These are phyloP conservation scores for Lineus longissimus DNA, from an alignment of 1,140 invertebrate genomes.

Conservation along the genomic window DNA sequence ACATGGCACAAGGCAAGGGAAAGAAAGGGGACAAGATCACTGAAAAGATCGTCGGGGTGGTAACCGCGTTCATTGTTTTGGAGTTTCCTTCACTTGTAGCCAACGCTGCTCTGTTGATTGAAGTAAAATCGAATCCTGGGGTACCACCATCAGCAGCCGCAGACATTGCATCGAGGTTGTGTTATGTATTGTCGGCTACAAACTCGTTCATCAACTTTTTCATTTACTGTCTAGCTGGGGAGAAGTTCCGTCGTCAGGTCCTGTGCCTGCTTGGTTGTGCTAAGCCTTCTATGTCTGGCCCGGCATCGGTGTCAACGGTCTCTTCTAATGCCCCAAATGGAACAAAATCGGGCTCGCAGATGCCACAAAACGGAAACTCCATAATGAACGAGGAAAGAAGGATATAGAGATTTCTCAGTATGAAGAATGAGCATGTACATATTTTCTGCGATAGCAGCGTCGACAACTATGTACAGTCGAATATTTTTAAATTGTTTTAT, in stretches of 20 bases:
- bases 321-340: too few relatives aligned
- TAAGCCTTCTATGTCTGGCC: too few relatives aligned
- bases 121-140: background rate
- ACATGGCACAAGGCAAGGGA: background rate
- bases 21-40: background rate
- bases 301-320: too few relatives aligned
- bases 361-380: too few relatives aligned
- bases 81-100: background rate
- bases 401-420: too few relatives aligned
- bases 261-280: too few relatives aligned
- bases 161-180: background rate
- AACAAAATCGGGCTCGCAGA: too few relatives aligned
- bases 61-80: background rate
- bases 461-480: too few relatives aligned
- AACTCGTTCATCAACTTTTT: background rate
- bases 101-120: background rate
- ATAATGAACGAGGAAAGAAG: too few relatives aligned
- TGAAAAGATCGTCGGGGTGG: background rate
- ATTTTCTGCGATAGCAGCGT: too few relatives aligned
- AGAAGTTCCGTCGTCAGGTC: background rate
- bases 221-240: slow-evolving; percentile 1
- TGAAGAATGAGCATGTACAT: too few relatives aligned
- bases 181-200: background rate
- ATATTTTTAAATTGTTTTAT: too few relatives aligned
- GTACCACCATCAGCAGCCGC: background rate